phyloP scores from a whole-genome alignment of 2,888 invertebrate species.

The Drosophila merina region DNA sequence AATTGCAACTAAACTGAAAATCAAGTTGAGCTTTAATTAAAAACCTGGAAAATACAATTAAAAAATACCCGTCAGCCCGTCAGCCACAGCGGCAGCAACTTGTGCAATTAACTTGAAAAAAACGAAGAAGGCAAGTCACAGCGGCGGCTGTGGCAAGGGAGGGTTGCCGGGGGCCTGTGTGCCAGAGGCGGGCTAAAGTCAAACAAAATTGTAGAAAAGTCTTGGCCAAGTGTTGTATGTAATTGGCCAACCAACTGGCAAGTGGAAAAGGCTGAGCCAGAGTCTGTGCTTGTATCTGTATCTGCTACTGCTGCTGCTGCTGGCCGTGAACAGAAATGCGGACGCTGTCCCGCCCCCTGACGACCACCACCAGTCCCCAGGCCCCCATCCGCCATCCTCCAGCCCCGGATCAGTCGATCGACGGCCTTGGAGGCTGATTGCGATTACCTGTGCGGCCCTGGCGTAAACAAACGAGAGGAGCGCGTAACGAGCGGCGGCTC shows the following conservation, averaged over 20 bases:
- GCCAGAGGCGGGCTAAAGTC: slow-evolving; percentile 31
- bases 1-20: slow-evolving; percentile 76
- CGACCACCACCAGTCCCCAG: slow-evolving; percentile 6
- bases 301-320: slow-evolving; percentile 35
- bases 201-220: slow-evolving; percentile 68
- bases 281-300: slow-evolving; percentile 17
- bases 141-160: slow-evolving; percentile 24
- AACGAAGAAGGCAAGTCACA: not conserved
- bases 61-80: slow-evolving; percentile 46
- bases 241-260: slow-evolving; percentile 57
- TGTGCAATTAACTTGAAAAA: slow-evolving; percentile 69
- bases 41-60: slow-evolving; percentile 78
- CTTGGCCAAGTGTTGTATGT: slow-evolving; percentile 70
- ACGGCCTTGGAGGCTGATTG: slow-evolving; percentile 60
- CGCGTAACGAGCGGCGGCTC: slow-evolving; percentile 45
- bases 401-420: slow-evolving; percentile 27
- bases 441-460: slow-evolving; percentile 58
- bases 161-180: slow-evolving; percentile 13
- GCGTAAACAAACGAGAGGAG: slow-evolving; percentile 56
- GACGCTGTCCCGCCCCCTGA: slow-evolving; percentile 57
- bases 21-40: slow-evolving; percentile 78
- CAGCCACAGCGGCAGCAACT: slow-evolving; percentile 57
- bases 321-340: slow-evolving; percentile 53
- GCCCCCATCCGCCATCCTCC: slow-evolving; percentile 38
- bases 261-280: slow-evolving; percentile 20